Evolutionary conservation across 2,113 vertebrate species (phyloP), one percentile per base, ranked within the genome.

Genomic region (Sphaerodactylus townsendi): DNA sequence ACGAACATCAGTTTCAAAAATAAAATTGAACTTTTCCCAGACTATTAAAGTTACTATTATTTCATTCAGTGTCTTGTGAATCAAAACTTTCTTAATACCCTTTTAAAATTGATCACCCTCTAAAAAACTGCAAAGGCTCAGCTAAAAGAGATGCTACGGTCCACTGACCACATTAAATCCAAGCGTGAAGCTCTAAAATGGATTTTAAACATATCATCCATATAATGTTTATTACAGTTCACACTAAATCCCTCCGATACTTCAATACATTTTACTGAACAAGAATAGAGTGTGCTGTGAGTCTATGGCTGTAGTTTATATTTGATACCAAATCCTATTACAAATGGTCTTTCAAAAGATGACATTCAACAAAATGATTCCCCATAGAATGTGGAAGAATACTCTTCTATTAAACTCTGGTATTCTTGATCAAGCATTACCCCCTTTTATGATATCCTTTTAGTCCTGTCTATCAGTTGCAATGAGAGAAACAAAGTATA

Each of bases 141-240:
- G 23, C 41, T 59, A 91, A 86, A 79, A 76, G 59, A 82, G 79
- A 74, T 66, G 46, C 77, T 37, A 75, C 39, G 86, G 33, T 74
- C 5, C 87, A 41, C 1, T 80, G 72, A 79, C 37, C 74, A 44
- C 4, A 64, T 11, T 87, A 69, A 23, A 48, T 23, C 65, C 28
- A 85, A 41, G 13, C 68, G 77, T 79, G 10, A 88, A 81, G 37
- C 39, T 59, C 39, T 87, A 82, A 64, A 3, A 70, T 23, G 73
- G 77, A 79, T 87, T 89, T 91, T 74, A 82, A 87, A 80, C 85
- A 1, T 80, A 10, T 86, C 28, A 85, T 89, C 75, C 80, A 89
- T 88, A 76, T 10, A 85, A 10, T 25, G 23, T 46, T 83, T 86
- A 37, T 84, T 87, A 66, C 30, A 83, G 87, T 7, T 62, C 46